phyloP scores from a whole-genome alignment of 2,888 invertebrate genomes.

The Cinara cedri region DNA sequence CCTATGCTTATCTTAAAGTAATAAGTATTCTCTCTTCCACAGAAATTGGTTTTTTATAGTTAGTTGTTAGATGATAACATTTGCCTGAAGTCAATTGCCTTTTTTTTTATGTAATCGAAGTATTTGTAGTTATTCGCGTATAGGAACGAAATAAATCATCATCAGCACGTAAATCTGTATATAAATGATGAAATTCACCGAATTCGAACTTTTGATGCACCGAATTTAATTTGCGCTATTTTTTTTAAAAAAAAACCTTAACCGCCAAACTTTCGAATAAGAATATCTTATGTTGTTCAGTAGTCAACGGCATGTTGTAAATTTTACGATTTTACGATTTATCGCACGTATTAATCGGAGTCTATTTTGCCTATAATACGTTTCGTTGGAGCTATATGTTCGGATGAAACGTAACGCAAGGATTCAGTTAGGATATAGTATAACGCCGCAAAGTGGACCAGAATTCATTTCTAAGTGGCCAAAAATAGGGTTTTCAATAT shows the following conservation, averaged over 20 bases:
- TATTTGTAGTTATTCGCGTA: not conserved
- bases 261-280: not conserved
- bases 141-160: not conserved
- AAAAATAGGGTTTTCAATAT: too few relatives aligned
- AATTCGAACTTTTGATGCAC: not conserved
- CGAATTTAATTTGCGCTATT: constrained; percentile 5
- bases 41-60: constrained; percentile 11
- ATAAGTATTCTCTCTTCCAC: constrained; percentile 7
- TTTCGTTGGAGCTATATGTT: not conserved
- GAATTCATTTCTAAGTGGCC: too few relatives aligned
- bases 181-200: constrained; percentile 13
- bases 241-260: not conserved
- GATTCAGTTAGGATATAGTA: not conserved
- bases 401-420: not conserved
- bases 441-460: too few relatives aligned
- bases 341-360: not conserved
- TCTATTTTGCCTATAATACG: not conserved
- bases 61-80: constrained; percentile 3
- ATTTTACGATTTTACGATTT: not conserved
- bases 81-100: not conserved
- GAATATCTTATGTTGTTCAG: not conserved
- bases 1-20: constrained; percentile 16
- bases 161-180: not conserved
- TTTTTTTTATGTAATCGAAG: not conserved
- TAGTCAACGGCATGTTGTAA: not conserved